These are phyloP conservation scores for Puma concolor DNA, from an alignment of 2,113 vertebrate species.

Conservation along the genomic window DNA sequence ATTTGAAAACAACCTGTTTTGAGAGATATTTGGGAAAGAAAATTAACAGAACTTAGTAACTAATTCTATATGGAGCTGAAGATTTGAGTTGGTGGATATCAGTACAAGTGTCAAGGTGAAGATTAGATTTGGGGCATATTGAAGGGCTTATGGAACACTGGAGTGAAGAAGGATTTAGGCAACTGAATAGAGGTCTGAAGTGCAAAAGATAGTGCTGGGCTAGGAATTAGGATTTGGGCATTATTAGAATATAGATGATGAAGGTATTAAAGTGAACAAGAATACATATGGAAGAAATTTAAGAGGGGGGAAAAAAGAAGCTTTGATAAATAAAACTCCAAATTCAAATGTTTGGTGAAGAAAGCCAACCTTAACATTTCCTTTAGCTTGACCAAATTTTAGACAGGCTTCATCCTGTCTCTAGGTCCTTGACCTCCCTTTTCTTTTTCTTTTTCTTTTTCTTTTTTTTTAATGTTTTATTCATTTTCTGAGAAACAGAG, in stretches of 20 bases:
- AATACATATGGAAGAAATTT: not conserved
- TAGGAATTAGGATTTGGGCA: not conserved
- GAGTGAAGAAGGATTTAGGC: not conserved
- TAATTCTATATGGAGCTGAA: not conserved
- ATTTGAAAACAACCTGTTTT: not conserved
- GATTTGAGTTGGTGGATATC: not conserved
- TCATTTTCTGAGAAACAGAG: no score
- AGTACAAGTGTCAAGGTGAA: not conserved
- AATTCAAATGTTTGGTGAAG: not conserved
- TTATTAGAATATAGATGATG: not conserved
- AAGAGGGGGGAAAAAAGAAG: not conserved
- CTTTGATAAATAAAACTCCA: not conserved
- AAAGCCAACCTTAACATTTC: not conserved
- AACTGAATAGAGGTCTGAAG: not conserved
- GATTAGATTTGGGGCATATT: not conserved
- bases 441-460: not conserved
- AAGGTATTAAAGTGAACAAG: not conserved
- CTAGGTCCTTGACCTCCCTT: not conserved
- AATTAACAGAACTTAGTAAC: not conserved
- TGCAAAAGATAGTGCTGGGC: not conserved
- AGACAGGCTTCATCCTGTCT: not conserved
- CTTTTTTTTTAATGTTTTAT: no score
- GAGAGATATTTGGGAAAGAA: not conserved
- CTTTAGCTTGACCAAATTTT: not conserved
- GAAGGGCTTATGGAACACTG: not conserved